Conservation (phyloP, 2,888 invertebrate species). For the Andrena camellia region DNA sequence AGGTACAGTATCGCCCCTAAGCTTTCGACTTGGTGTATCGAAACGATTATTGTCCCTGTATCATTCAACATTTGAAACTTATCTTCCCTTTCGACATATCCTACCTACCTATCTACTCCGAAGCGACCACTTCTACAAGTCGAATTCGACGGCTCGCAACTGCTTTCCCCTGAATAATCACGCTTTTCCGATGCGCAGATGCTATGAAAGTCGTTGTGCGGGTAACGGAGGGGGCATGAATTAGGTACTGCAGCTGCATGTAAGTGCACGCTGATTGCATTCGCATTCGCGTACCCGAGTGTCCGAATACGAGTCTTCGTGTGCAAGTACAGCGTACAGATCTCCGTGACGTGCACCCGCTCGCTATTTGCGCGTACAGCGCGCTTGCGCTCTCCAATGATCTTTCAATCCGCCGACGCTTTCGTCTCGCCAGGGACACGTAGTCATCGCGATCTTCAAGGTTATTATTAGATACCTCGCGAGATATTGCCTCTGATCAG, state of each 20-base stretch:
- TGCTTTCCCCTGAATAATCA: background rate
- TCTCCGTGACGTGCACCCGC: conserved; percentile 69
- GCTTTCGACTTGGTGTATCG: background rate
- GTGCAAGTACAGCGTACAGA: conserved; percentile 74
- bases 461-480: conserved; percentile 28
- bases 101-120: background rate
- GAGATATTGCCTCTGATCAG: conserved; percentile 12
- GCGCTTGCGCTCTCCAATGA: conserved; percentile 69
- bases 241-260: background rate
- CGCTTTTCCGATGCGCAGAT: background rate
- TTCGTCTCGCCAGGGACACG: conserved; percentile 45
- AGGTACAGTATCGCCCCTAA: background rate
- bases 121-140: background rate
- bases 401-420: conserved; percentile 53
- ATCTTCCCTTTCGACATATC: background rate
- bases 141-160: background rate
- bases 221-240: background rate
- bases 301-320: conserved; percentile 70
- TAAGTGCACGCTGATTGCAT: background rate
- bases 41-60: background rate
- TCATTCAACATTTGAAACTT: background rate
- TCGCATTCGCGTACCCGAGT: conserved; percentile 51
- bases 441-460: conserved; percentile 20
- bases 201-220: background rate
- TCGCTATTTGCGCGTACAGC: conserved; percentile 69